Conservation (phyloP, 2,113 vertebrate species). For the Aptenodytes forsteri region DNA sequence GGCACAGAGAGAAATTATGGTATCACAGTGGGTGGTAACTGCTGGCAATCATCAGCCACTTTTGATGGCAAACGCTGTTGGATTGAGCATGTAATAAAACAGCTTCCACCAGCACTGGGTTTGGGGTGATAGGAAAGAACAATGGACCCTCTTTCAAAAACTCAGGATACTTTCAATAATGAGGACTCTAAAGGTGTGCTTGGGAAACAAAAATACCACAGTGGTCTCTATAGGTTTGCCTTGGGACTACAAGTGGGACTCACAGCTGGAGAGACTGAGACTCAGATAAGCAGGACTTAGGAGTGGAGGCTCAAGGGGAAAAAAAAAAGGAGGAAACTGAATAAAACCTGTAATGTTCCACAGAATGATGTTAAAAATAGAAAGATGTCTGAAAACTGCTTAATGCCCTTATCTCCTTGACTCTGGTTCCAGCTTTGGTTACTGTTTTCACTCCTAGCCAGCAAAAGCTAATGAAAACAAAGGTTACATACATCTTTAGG, state of each 20-base stretch:
- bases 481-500: slow-evolving; percentile 62
- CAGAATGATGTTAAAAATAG: slow-evolving; percentile 58
- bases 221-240: slow-evolving; percentile 1
- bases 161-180: background rate
- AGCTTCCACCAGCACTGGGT: slow-evolving; percentile 10
- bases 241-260: background rate
- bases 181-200: slow-evolving; percentile 15
- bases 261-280: background rate
- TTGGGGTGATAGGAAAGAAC: background rate
- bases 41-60: slow-evolving; percentile 25
- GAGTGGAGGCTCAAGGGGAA: background rate
- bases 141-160: slow-evolving; percentile 19
- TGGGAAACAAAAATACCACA: slow-evolving; percentile 31
- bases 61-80: slow-evolving; percentile 12
- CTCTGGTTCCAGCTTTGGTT: slow-evolving; percentile 60
- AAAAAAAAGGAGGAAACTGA: slow-evolving; percentile 19
- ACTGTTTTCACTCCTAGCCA: slow-evolving; percentile 61
- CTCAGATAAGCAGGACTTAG: slow-evolving; percentile 15
- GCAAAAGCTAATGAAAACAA: slow-evolving; percentile 66
- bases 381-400: slow-evolving; percentile 50
- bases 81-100: background rate
- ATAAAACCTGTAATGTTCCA: slow-evolving; percentile 47
- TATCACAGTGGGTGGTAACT: slow-evolving; percentile 38
- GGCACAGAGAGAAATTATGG: background rate
- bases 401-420: slow-evolving; percentile 60